Evolutionary conservation across 2,888 invertebrate species (phyloP), one percentile per base, ranked within the genome.

Genomic region (Masnerella sp.): DNA sequence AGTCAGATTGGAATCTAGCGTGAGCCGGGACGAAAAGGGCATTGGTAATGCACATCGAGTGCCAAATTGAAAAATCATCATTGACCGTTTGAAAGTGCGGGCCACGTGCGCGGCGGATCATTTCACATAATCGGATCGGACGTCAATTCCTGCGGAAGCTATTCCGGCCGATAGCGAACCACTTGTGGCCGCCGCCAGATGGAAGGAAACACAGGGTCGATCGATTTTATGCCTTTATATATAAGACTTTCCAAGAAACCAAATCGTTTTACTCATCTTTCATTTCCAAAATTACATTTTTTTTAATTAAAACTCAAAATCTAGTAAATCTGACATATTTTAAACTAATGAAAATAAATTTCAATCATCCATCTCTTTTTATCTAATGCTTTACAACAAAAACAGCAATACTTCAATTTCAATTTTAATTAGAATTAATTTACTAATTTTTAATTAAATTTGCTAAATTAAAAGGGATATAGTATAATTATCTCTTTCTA

Each of bases 111-210:
- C 43, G 22, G 14, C 45, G 42, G 70, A 54, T 62, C 70, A 56
- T 70, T 70, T 40, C 54, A 68, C 61, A 62, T 54, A 65, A 73
- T 73, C 67, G 61, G 52, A 72, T 64, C 71, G 52, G 52, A 65
- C 71, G 65, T 65, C 65, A 65, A 65, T 64, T 65, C 25, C 30
- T 34, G 47, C 40, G 45, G 49, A 54, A 67, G 56, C 67, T 56
- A 67, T 52, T 59, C 42, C 42, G 28, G 15, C 54, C 32, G 67
- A 68, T 68, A 62, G 61, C 36, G 34, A 68, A 62, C 73, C 73
- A 73, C 73, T 73, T 73, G 73, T 73, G 43, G 73, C 49, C 3
- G 68, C 45, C 34, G 59, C 59, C 68, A 61, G 42, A 52, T 47
- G 54, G 45, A 34, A 54, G 54, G 30, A 22, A 52, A 20, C 45